Conservation (phyloP, 2,888 invertebrate genomes). For the Brachylomia viminalis region DNA sequence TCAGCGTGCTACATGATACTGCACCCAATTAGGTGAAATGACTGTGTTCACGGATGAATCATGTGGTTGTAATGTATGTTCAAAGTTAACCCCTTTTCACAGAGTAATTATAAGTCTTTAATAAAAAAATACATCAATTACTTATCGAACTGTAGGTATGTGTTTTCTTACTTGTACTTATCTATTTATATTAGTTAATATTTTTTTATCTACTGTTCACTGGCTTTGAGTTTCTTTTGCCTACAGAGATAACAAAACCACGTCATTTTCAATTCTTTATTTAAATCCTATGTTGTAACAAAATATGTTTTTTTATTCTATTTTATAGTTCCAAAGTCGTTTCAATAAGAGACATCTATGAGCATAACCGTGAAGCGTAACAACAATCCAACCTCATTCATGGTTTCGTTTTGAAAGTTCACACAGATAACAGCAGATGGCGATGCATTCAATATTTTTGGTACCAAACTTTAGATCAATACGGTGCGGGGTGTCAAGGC, state of each 20-base stretch:
- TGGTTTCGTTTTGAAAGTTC: background rate
- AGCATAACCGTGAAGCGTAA: background rate
- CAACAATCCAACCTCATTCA: too few species aligned
- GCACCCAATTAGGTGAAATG: background rate
- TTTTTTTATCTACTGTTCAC: too few species aligned
- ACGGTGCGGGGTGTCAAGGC: background rate
- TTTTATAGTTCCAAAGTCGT: too few species aligned
- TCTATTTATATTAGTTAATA: background rate
- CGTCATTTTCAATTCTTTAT: too few species aligned
- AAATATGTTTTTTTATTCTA: background rate
- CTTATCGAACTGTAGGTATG: background rate
- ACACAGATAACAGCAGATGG: slow-evolving; percentile 17
- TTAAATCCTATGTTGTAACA: background rate
- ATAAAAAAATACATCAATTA: background rate
- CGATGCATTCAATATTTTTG: background rate
- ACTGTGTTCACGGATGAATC: background rate
- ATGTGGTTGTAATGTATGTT: background rate
- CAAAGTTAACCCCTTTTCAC: background rate
- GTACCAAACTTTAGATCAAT: slow-evolving; percentile 11
- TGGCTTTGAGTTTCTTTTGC: background rate
- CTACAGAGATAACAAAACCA: background rate
- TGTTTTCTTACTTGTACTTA: background rate
- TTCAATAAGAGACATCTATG: slow-evolving; percentile 30
- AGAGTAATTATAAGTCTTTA: background rate
- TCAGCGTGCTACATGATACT: slow-evolving; percentile 11